Percentiles rank a stretch among this genome's conserved stretches.
phyloP scores from a whole-genome alignment of 2,113 vertebrate species.

The Brachyistius frenatus region DNA sequence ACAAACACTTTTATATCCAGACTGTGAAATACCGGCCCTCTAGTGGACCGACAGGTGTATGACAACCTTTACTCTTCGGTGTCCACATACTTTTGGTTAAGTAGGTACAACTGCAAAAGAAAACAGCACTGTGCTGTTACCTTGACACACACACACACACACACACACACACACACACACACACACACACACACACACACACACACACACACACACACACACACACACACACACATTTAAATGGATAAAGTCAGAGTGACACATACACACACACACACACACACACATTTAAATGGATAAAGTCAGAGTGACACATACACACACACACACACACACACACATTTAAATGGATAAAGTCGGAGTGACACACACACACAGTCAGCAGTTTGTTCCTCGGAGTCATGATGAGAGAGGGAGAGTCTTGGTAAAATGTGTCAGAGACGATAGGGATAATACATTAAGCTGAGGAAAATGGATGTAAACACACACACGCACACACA shows the following conservation, averaged over 20 bases:
- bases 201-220: neutral
- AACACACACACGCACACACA: constrained; percentile 39
- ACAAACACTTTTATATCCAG: no score
- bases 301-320: constrained; percentile 3
- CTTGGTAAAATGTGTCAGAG: constrained; percentile 62
- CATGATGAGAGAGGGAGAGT: constrained; percentile 23
- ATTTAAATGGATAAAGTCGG: constrained; percentile 1
- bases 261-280: constrained; percentile 15
- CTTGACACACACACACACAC: no score
- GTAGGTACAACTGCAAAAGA: no score
- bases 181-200: constrained; percentile 27
- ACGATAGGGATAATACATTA: constrained; percentile 69
- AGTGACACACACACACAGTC: constrained; percentile 27
- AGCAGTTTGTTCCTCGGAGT: no score
- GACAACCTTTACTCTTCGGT: no score
- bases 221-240: constrained; percentile 20
- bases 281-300: constrained; percentile 9
- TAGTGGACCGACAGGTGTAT: no score
- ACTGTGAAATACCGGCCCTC: no score
- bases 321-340: constrained; percentile 47
- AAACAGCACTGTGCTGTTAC: no score
- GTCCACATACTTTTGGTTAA: constrained; percentile 22
- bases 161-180: no score
- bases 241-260: neutral
- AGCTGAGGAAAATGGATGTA: constrained; percentile 56